Base-by-base conservation (phyloP, 2,113 vertebrate species). In the Gila orcuttii region DNA sequence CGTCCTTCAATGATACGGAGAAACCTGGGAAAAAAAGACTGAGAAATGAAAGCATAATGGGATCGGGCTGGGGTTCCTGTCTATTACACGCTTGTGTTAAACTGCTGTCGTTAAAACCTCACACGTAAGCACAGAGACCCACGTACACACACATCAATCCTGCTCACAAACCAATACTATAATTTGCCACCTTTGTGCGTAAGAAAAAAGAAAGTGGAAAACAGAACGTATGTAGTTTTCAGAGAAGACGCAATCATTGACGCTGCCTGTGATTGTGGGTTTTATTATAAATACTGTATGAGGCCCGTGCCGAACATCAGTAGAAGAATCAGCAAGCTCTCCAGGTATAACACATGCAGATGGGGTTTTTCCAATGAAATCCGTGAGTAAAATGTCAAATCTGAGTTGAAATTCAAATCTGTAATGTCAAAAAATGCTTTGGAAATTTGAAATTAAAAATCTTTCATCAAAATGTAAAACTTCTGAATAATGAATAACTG, bases 41-140 rank as follows among this genome's bases (percentile, higher is more conserved):
- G 89, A 90, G 88, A 91, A 93, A 93, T 91, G 87, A 85, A 55
- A 76, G 88, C 77, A 90, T 94, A 91, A 95, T 94, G 91, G 91
- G 84, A 88, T 90, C 86, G 83, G 87, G 88, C 83, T 73, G 86
- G 88, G 88, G 88, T 86, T 90, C 89, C 88, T 90, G 90, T 91
- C 91, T 86, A 91, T 90, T 93, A 80, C 93, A 93, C 91, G 90
- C 91, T 89, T 79, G 86, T 82, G 78, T 88, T 84, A 92, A 92
- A 92, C 66, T 87, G 89, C 86, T 89, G 92, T 91, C 89, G 25
- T 91, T 87, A 92, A 92, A 80, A 90, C 81, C 77, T 82, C 9
- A 45, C 66, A 64, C 60, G 73, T 73, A 69, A 83, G 80, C 83
- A 84, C 60, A 39, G 75, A 73, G 47, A 45, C 60, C 69, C 78